Percentiles rank a stretch among this genome's conserved stretches.
These are phyloP conservation scores for Hypercompe scribonia DNA, from an alignment of 2,888 invertebrate genomes.

Conservation along the genomic window DNA sequence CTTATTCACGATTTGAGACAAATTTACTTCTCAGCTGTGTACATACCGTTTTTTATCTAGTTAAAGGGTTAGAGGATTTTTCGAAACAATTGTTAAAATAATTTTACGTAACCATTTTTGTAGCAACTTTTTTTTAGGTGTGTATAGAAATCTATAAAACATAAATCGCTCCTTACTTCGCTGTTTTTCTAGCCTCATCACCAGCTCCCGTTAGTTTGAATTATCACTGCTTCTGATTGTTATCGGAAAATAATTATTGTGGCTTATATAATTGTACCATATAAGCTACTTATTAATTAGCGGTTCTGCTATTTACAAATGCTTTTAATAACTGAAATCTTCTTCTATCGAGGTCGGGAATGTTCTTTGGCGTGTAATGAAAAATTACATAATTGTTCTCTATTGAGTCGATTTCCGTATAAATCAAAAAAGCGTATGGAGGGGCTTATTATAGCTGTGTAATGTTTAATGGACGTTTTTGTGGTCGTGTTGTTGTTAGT, in stretches of 20 bases:
- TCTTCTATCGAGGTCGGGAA: conserved; percentile 35
- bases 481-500: not conserved
- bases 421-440: conserved; percentile 20
- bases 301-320: conserved; percentile 36
- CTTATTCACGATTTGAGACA: not conserved
- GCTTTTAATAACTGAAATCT: conserved; percentile 28
- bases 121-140: not conserved
- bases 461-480: conserved; percentile 1
- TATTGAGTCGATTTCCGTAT: conserved; percentile 39
- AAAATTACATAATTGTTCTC: conserved; percentile 38
- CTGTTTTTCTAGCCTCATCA: conserved; percentile 20
- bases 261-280: conserved; percentile 37
- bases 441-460: conserved; percentile 1
- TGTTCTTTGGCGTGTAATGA: conserved; percentile 39
- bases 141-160: not conserved
- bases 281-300: conserved; percentile 40
- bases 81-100: no score
- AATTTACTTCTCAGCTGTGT: no score
- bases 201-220: conserved; percentile 26
- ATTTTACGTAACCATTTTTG: no score
- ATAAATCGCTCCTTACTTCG: not conserved
- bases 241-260: conserved; percentile 42
- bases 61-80: no score
- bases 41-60: no score
- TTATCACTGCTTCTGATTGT: conserved; percentile 36